phyloP scores from a whole-genome alignment of 1,140 invertebrate species.

The Drosophila mojavensis region DNA sequence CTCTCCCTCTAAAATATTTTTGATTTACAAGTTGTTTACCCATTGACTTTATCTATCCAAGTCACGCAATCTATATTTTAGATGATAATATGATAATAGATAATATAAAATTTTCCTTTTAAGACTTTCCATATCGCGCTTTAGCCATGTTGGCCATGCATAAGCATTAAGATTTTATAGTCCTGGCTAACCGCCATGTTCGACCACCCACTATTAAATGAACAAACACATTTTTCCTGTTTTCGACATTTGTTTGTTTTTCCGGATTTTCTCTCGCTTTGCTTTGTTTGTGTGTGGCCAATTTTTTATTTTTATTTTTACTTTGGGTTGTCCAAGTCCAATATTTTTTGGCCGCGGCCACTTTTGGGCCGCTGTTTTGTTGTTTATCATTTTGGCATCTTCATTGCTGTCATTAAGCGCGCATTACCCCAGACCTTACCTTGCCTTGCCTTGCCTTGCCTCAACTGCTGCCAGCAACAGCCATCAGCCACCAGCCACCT shows the following conservation, averaged over 20 bases:
- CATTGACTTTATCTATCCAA: too few relatives aligned
- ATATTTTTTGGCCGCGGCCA: constrained; percentile 46
- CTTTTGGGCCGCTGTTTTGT: constrained; percentile 51
- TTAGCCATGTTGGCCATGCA: neutral
- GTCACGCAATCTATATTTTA: neutral
- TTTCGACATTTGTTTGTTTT: constrained; percentile 56
- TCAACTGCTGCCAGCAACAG: constrained; percentile 10
- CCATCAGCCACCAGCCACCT: constrained; percentile 7
- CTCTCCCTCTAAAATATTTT: too few relatives aligned
- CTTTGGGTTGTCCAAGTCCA: constrained; percentile 40
- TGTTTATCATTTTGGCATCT: constrained; percentile 82
- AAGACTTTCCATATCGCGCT: neutral
- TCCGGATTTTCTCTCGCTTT: neutral
- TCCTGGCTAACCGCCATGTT: neutral
- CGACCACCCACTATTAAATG: constrained; percentile 52
- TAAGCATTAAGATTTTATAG: constrained; percentile 14
- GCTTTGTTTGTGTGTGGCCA: neutral
- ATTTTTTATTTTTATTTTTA: neutral
- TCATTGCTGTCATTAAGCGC: constrained; percentile 79
- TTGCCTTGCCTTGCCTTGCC: neutral
- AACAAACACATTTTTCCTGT: constrained; percentile 69
- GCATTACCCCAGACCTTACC: constrained; percentile 57
- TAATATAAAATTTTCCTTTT: neutral
- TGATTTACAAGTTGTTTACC: too few relatives aligned
- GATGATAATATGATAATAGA: too few relatives aligned